A percentile compares a stretch with the other conserved stretches of the same genome.
These are phyloP conservation scores for Helleia helle DNA, from an alignment of 2,888 invertebrate species.

Conservation along the genomic window DNA sequence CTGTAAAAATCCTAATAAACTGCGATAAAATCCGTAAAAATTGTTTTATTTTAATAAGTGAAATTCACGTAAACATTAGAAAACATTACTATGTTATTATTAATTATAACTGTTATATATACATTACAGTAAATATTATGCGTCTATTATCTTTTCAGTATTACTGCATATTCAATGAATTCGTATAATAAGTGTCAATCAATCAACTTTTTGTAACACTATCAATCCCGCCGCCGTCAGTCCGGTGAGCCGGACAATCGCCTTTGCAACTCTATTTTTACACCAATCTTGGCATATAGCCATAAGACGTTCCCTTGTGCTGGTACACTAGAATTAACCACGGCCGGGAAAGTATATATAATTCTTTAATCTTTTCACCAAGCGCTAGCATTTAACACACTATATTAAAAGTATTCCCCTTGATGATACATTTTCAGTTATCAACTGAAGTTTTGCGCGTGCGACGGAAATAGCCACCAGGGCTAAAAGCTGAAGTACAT, in stretches of 20 bases:
- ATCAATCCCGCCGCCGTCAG: slow-evolving; percentile 47
- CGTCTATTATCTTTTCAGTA: too few species aligned
- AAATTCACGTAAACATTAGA: too few species aligned
- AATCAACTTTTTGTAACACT: slow-evolving; percentile 30
- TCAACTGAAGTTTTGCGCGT: slow-evolving; percentile 39
- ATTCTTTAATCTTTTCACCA: slow-evolving; percentile 37
- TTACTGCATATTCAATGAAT: too few species aligned
- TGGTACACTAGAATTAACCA: slow-evolving; percentile 78
- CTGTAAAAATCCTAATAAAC: too few species aligned
- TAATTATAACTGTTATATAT: too few species aligned
- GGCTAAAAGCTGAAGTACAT: slow-evolving; percentile 36
- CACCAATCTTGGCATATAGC: slow-evolving; percentile 58
- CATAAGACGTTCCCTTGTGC: slow-evolving; percentile 70
- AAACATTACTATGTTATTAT: too few species aligned
- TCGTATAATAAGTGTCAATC: slow-evolving; percentile 14
- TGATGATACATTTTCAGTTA: slow-evolving; percentile 44
- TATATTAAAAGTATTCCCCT: slow-evolving; percentile 32
- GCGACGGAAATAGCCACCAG: slow-evolving; percentile 47
- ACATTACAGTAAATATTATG: too few species aligned
- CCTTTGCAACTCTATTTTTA: slow-evolving; percentile 67
- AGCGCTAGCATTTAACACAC: slow-evolving; percentile 35
- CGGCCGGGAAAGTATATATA: slow-evolving; percentile 59
- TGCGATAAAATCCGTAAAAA: too few species aligned
- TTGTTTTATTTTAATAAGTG: too few species aligned
- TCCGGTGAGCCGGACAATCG: slow-evolving; percentile 54